Percentiles rank a stretch among this genome's conserved stretches.
phyloP scores from a whole-genome alignment of 2,888 invertebrate genomes.

The Pheosia gnoma region DNA sequence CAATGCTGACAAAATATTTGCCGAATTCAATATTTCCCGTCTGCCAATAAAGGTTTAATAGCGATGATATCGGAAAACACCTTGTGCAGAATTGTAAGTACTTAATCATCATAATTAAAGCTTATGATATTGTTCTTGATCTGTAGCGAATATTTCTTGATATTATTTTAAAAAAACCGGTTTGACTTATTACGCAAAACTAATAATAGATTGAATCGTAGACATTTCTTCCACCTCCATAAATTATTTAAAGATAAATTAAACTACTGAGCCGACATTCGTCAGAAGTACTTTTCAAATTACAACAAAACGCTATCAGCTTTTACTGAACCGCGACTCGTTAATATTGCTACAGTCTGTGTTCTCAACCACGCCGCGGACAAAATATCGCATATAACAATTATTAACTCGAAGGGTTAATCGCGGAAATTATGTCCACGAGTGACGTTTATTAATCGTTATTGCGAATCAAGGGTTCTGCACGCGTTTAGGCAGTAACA shows the following conservation, averaged over 20 bases:
- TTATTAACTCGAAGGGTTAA: constrained; percentile 7
- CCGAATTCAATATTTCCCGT: constrained; percentile 14
- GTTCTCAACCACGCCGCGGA: not conserved
- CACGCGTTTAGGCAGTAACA: constrained; percentile 32
- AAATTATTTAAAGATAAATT: too few relatives aligned
- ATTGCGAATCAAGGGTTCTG: constrained; percentile 41
- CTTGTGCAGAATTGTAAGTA: not conserved
- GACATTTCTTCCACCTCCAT: too few relatives aligned
- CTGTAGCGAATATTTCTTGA: too few relatives aligned
- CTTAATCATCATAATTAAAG: not conserved
- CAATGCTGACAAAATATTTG: constrained; percentile 15
- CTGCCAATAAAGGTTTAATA: not conserved
- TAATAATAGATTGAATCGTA: too few relatives aligned
- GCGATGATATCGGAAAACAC: not conserved
- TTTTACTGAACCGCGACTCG: too few relatives aligned
- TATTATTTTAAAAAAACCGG: too few relatives aligned
- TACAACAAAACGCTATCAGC: too few relatives aligned
- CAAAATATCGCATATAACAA: not conserved
- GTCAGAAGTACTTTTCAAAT: too few relatives aligned
- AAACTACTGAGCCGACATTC: not conserved
- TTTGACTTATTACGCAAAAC: too few relatives aligned
- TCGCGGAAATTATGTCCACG: constrained; percentile 22
- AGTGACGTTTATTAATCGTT: constrained; percentile 36
- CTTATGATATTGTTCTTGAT: too few relatives aligned
- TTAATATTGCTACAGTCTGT: too few relatives aligned